phyloP scores from a whole-genome alignment of 2,888 invertebrate species.

The Tinea pellionella region DNA sequence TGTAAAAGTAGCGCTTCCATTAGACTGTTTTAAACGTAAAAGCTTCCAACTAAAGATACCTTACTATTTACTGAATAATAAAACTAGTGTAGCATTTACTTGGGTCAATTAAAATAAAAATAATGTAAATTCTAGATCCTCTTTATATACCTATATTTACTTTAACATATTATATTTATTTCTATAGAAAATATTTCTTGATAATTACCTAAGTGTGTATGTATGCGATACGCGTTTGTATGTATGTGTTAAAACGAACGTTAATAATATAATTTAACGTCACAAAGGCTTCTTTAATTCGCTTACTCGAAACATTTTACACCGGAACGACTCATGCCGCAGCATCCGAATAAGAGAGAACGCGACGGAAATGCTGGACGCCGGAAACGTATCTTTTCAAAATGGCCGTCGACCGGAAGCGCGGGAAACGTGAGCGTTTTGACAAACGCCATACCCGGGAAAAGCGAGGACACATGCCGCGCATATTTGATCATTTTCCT shows the following conservation, averaged over 20 bases:
- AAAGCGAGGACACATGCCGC: constrained; percentile 45
- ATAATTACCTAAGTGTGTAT: too few relatives aligned
- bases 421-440: constrained; percentile 63
- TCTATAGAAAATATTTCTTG: too few relatives aligned
- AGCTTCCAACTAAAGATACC: neutral
- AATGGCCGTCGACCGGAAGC: constrained; percentile 58
- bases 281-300: constrained; percentile 18
- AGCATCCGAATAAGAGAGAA: constrained; percentile 43
- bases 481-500: constrained; percentile 37
- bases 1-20: constrained; percentile 41
- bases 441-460: constrained; percentile 53
- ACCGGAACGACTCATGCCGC: constrained; percentile 46
- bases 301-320: constrained; percentile 57
- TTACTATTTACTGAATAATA: neutral
- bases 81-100: neutral
- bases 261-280: neutral
- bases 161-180: too few relatives aligned
- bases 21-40: constrained; percentile 42
- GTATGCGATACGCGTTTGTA: too few relatives aligned
- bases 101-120: neutral
- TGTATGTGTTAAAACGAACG: neutral
- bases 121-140: neutral
- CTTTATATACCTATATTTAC: neutral
- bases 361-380: constrained; percentile 38
- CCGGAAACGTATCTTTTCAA: constrained; percentile 56